Base-by-base conservation (phyloP, 2,113 vertebrate species). In the Sclerurus mexicanus region DNA sequence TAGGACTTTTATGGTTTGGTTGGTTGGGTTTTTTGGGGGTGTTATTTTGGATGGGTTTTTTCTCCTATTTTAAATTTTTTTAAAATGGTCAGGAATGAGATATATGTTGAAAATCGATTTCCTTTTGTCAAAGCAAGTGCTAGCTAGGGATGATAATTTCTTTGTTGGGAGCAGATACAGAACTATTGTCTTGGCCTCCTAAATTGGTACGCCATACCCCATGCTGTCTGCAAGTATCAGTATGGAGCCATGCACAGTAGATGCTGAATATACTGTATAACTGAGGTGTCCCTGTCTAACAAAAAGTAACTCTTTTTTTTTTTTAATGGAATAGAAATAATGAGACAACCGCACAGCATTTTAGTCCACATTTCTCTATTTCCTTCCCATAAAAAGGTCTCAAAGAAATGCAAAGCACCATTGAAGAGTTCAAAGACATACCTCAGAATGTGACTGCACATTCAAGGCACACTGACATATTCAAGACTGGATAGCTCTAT, bases 381-480 rank as follows among this genome's bases (percentile, higher is more conserved):
- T 96, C 92, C 87, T 88, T 89, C 79, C 83, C 92, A 88, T 95
- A 78, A 96, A 96, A 96, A 94, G 55, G 74, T 94, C 96, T 96
- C 92, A 90, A 95, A 96, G 93, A 96, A 96, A 97, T 95, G 91
- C 95, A 97, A 97, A 93, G 87, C 59, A 92, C 82, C 90, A 95
- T 75, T 93, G 92, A 96, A 92, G 91, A 94, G 86, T 97, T 97
- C 94, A 96, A 96, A 96, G 94, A 85, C 91, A 79, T 78, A 94
- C 87, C 73, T 94, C 79, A 79, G 90, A 95, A 85, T 71, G 56
- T 93, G 93, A 91, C 97, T 96, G 92, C 96, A 96, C 93, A 88
- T 94, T 96, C 90, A 71, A 90, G 89, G 78, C 76, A 85, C 53
- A 46, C 33, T 92, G 95, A 94, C 79, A 87, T 75, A 81, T 90